phyloP scores from a whole-genome alignment of 2,797 vertebrate species.

The Eidolon dupreanum region DNA sequence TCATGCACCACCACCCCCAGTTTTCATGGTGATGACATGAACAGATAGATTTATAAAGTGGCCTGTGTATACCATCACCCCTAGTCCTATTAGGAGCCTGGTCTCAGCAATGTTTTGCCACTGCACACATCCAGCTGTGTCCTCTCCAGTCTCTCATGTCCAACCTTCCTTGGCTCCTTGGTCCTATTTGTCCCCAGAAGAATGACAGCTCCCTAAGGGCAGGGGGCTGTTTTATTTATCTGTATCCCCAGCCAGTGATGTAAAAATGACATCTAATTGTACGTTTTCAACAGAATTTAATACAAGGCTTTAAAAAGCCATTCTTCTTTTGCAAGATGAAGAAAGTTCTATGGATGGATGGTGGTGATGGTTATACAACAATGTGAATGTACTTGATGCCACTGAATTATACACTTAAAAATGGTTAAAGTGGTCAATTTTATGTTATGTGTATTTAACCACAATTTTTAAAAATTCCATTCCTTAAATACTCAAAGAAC shows the following conservation, averaged over 20 bases:
- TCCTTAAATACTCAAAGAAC: neutral
- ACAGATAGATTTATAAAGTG: fast-evolving
- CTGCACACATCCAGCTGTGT: neutral
- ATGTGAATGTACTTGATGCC: neutral
- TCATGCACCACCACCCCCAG: fast-evolving
- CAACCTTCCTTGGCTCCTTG: neutral
- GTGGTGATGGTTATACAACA: too few species aligned
- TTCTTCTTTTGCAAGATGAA: neutral
- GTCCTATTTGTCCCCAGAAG: neutral
- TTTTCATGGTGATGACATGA: neutral
- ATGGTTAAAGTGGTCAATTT: neutral
- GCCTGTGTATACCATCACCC: fast-evolving
- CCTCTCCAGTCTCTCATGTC: fast-evolving
- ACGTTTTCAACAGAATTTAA: neutral
- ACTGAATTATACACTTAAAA: neutral
- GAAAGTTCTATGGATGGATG: neutral
- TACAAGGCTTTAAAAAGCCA: neutral
- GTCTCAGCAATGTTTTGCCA: fast-evolving
- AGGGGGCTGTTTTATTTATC: neutral
- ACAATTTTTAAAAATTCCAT: neutral
- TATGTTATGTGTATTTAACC: neutral
- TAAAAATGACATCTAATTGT: neutral
- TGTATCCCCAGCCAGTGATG: neutral
- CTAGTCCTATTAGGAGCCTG: neutral
- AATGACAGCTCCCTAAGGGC: neutral